A percentile compares a stretch with the other conserved stretches of the same genome.
Conservation (phyloP, 2,113 vertebrate genomes). For the Pelusios castaneus region DNA sequence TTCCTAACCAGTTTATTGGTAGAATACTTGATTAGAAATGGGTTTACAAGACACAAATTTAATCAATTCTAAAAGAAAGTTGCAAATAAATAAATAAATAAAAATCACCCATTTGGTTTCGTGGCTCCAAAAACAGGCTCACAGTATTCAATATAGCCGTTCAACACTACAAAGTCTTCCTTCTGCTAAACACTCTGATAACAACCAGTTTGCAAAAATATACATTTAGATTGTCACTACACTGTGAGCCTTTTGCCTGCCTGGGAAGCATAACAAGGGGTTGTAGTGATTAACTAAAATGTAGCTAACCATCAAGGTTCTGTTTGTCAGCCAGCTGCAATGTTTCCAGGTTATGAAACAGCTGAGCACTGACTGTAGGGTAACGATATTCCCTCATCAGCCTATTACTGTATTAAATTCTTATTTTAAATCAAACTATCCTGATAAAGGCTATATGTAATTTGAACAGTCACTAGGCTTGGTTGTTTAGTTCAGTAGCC, state of each 20-base stretch:
- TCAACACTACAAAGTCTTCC: not conserved
- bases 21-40: fast-evolving
- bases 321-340: constrained; percentile 24
- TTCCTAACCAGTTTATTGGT: fast-evolving
- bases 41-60: not conserved
- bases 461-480: not conserved
- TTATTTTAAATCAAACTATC: not conserved
- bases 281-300: not conserved
- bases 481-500: not conserved
- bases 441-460: not conserved
- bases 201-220: not conserved
- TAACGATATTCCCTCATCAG: not conserved
- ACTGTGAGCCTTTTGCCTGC: not conserved
- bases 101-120: fast-evolving
- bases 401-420: not conserved
- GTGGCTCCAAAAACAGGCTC: not conserved
- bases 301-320: not conserved
- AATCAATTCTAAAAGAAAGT: not conserved
- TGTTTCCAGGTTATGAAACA: constrained; percentile 8
- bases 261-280: not conserved
- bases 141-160: not conserved
- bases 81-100: no score
- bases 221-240: not conserved
- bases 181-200: not conserved
- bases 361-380: not conserved